Evolutionary conservation across 2,113 vertebrate species (phyloP).

Genomic region (Verasper variegatus): DNA sequence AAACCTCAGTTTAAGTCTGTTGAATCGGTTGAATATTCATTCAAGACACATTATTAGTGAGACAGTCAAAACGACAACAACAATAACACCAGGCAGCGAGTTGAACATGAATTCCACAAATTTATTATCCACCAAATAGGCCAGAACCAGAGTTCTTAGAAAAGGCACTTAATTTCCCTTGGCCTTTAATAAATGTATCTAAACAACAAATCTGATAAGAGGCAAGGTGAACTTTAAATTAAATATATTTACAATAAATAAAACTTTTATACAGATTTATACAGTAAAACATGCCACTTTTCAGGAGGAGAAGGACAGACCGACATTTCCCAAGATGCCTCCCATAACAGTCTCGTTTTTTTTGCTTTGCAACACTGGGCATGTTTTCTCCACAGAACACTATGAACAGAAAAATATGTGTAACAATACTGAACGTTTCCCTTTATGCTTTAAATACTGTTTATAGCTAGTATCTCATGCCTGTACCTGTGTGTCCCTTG

Average conservation of each 20-base stretch:
- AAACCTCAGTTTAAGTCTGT: not conserved
- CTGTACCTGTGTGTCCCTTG: conserved; percentile 58
- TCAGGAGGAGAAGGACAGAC: conserved; percentile 18
- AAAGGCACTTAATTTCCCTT: conserved; percentile 81
- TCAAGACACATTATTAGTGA: not conserved
- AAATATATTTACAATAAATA: conserved; percentile 89
- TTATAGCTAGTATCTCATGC: conserved; percentile 55
- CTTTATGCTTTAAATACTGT: conserved; percentile 75
- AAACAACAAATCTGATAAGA: conserved; percentile 68
- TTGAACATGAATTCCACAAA: conserved; percentile 70
- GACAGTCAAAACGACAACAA: conserved; percentile 14
- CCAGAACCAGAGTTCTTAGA: conserved; percentile 63
- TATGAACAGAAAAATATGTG: conserved; percentile 56
- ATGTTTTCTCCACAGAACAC: conserved; percentile 63
- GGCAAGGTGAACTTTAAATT: conserved; percentile 78
- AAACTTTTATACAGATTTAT: conserved; percentile 78
- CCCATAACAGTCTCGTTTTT: conserved; percentile 43
- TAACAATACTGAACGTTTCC: conserved; percentile 75
- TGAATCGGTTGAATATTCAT: conserved; percentile 30
- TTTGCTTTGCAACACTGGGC: conserved; percentile 24
- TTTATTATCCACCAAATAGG: conserved; percentile 75
- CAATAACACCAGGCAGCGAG: conserved; percentile 34
- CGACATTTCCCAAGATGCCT: conserved; percentile 21
- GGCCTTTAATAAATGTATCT: conserved; percentile 67
- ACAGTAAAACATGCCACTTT: conserved; percentile 67